These are phyloP conservation scores for Diplodus puntazzo DNA, from an alignment of 2,797 vertebrate species.

Conservation along the genomic window DNA sequence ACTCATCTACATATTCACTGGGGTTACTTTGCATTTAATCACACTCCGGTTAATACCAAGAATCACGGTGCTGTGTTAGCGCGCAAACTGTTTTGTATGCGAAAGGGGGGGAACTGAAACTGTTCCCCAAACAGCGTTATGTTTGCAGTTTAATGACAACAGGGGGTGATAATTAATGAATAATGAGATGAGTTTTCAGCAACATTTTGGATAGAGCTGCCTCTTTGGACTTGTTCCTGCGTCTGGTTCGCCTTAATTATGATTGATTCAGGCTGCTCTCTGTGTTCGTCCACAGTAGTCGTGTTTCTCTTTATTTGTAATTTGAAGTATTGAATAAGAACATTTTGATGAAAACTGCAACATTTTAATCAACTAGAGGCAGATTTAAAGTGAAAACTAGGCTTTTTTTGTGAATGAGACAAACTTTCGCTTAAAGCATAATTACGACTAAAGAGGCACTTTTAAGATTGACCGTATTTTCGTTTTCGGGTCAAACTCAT, in stretches of 20 bases:
- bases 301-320: neutral
- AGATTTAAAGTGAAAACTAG: no score
- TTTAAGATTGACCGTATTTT: no score
- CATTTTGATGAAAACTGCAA: no score
- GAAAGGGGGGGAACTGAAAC: constrained; percentile 20
- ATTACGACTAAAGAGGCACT: no score
- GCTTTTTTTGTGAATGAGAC: no score
- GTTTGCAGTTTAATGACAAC: constrained; percentile 37
- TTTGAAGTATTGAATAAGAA: neutral
- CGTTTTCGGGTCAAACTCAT: no score
- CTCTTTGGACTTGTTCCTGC: neutral
- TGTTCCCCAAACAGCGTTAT: constrained; percentile 10
- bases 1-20: constrained; percentile 66
- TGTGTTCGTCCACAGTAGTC: neutral
- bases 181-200: constrained; percentile 27
- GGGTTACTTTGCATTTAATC: constrained; percentile 57
- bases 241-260: constrained; percentile 3
- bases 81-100: constrained; percentile 31
- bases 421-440: no score
- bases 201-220: constrained; percentile 8
- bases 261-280: constrained; percentile 18
- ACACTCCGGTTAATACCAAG: constrained; percentile 15
- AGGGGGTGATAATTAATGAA: constrained; percentile 34
- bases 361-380: no score
- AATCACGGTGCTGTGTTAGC: constrained; percentile 13